These are phyloP conservation scores for Drosophila gaucha DNA, from an alignment of 2,888 invertebrate species.

Conservation along the genomic window DNA sequence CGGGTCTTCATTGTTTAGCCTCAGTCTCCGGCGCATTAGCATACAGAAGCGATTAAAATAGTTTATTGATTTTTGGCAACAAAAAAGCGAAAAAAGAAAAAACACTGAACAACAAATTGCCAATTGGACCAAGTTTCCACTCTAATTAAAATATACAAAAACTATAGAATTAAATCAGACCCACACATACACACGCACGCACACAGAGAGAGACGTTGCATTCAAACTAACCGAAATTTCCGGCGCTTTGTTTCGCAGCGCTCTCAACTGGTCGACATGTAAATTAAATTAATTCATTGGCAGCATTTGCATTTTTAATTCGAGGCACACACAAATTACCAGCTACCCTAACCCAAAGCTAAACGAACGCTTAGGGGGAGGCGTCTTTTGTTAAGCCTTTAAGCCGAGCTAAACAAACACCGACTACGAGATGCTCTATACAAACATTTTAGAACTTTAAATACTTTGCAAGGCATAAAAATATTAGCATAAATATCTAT, in stretches of 20 bases:
- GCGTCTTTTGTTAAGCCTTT: slow-evolving; percentile 29
- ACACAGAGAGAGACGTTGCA: slow-evolving; percentile 38
- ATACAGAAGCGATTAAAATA: slow-evolving; percentile 63
- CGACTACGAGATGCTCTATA: not conserved
- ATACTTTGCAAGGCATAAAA: not conserved
- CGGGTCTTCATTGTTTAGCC: slow-evolving; percentile 17
- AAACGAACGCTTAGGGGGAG: not conserved
- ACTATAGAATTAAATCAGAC: slow-evolving; percentile 55
- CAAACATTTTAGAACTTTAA: not conserved
- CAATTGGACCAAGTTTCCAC: slow-evolving; percentile 65
- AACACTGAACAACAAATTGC: slow-evolving; percentile 61
- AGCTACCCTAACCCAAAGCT: slow-evolving; percentile 1
- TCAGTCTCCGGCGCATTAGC: slow-evolving; percentile 35
- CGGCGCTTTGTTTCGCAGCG: slow-evolving; percentile 54
- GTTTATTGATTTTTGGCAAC: slow-evolving; percentile 63
- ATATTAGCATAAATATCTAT: too few species aligned
- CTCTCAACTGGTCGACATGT: slow-evolving; percentile 53
- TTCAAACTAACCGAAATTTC: slow-evolving; percentile 60
- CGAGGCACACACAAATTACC: slow-evolving; percentile 62
- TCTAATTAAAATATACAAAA: slow-evolving; percentile 76
- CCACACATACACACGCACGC: slow-evolving; percentile 25
- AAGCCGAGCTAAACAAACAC: not conserved
- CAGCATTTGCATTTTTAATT: slow-evolving; percentile 80
- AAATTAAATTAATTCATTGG: slow-evolving; percentile 69
- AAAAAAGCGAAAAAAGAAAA: not conserved